phyloP scores from a whole-genome alignment of 2,113 vertebrate species.

The Muscicapa adusta region DNA sequence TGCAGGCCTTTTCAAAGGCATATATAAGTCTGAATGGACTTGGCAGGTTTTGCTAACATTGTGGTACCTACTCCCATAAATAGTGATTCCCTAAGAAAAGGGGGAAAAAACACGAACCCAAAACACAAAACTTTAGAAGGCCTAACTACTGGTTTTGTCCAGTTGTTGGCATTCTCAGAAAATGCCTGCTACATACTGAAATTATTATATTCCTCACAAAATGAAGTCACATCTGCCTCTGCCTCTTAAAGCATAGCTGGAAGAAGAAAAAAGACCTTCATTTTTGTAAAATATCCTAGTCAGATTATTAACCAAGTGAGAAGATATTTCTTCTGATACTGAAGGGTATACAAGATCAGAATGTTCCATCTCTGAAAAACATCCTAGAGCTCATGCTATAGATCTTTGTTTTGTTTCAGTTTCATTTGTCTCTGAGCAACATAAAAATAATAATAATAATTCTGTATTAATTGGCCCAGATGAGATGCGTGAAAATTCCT shows the following conservation, averaged over 20 bases:
- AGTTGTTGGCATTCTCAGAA: not conserved
- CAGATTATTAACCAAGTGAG: not conserved
- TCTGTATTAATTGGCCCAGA: not conserved
- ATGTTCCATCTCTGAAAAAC: not conserved
- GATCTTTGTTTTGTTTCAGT: not conserved
- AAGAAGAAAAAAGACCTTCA: not conserved
- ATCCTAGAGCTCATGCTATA: not conserved
- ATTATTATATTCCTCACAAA: not conserved
- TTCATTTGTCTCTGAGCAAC: not conserved
- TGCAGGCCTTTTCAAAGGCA: not conserved
- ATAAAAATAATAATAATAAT: not conserved
- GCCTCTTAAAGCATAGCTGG: not conserved
- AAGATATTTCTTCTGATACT: not conserved
- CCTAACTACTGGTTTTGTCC: not conserved
- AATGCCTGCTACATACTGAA: not conserved
- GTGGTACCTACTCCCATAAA: not conserved
- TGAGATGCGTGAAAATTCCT: not conserved
- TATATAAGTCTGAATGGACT: not conserved
- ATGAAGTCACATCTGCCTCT: not conserved
- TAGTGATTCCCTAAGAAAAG: not conserved
- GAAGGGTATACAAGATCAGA: not conserved
- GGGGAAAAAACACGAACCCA: rapidly evolving
- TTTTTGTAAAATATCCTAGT: not conserved
- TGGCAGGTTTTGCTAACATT: not conserved
- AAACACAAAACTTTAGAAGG: not conserved